Conservation (phyloP, 2,113 vertebrate genomes). For the Grammomys dolichurus region DNA sequence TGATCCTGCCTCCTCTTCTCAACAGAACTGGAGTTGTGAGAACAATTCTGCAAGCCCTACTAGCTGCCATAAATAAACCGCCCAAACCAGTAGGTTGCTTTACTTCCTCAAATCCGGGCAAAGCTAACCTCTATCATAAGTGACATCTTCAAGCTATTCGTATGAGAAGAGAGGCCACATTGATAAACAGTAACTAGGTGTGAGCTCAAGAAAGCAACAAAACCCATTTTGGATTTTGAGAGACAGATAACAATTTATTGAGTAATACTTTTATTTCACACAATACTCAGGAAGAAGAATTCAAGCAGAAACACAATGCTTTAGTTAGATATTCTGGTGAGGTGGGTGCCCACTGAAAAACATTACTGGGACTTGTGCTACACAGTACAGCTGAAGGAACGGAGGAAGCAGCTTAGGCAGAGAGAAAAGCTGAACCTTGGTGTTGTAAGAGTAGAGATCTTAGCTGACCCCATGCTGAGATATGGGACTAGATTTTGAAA, state of each 20-base stretch:
- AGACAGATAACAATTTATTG: neutral
- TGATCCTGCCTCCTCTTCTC: neutral
- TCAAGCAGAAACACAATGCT: neutral
- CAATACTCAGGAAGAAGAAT: neutral
- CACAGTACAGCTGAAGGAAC: neutral
- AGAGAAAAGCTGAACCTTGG: neutral
- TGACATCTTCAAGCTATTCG: neutral
- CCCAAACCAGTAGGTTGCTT: neutral
- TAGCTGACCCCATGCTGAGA: neutral
- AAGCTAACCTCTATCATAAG: neutral
- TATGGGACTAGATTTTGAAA: neutral
- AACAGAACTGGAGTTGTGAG: neutral
- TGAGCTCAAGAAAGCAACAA: neutral
- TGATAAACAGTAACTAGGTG: neutral
- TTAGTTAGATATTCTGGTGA: neutral
- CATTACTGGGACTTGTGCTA: neutral
- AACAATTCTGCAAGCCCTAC: neutral
- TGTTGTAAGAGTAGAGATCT: neutral
- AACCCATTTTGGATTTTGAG: neutral
- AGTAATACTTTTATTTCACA: neutral
- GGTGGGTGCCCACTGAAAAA: neutral
- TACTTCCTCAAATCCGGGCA: neutral
- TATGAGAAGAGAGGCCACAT: rapidly evolving
- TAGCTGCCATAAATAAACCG: neutral
- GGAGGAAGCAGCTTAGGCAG: neutral